A percentile compares a stretch with the other conserved stretches of the same genome.
These are phyloP conservation scores for Megalurothrips usitatus DNA, from an alignment of 2,888 invertebrate genomes.

Conservation along the genomic window DNA sequence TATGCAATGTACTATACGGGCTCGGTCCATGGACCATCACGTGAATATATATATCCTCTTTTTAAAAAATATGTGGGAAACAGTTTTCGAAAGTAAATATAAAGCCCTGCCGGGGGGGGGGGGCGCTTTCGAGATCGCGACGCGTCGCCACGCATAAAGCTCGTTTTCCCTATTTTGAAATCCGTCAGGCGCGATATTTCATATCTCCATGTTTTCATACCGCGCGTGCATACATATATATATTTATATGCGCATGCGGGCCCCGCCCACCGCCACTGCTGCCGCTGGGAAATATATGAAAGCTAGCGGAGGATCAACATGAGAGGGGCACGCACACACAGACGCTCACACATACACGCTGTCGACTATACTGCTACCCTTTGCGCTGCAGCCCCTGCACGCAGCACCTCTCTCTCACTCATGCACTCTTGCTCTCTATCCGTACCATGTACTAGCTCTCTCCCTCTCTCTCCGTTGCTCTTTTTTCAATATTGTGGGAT, in stretches of 20 bases:
- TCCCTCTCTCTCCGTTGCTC: too few relatives aligned
- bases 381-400: too few relatives aligned
- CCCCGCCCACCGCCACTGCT: background rate
- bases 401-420: too few relatives aligned
- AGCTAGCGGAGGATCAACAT: background rate
- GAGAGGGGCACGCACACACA: background rate
- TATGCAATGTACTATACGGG: too few relatives aligned
- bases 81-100: too few relatives aligned
- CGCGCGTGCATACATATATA: conserved; percentile 11
- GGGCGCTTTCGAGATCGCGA: background rate
- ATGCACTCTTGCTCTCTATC: background rate
- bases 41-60: too few relatives aligned
- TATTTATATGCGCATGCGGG: background rate
- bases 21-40: too few relatives aligned
- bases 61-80: too few relatives aligned
- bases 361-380: background rate
- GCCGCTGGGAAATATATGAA: conserved; percentile 17
- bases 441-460: too few relatives aligned
- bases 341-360: too few relatives aligned
- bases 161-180: conserved; percentile 19
- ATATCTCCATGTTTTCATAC: conserved; percentile 25
- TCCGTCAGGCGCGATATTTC: conserved; percentile 22
- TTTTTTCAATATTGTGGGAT: conserved; percentile 15
- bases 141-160: background rate
- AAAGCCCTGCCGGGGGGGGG: too few relatives aligned